Evolutionary conservation across 2,113 vertebrate genomes (phyloP), one percentile per base, ranked within the genome.

Genomic region (Murina feae): DNA sequence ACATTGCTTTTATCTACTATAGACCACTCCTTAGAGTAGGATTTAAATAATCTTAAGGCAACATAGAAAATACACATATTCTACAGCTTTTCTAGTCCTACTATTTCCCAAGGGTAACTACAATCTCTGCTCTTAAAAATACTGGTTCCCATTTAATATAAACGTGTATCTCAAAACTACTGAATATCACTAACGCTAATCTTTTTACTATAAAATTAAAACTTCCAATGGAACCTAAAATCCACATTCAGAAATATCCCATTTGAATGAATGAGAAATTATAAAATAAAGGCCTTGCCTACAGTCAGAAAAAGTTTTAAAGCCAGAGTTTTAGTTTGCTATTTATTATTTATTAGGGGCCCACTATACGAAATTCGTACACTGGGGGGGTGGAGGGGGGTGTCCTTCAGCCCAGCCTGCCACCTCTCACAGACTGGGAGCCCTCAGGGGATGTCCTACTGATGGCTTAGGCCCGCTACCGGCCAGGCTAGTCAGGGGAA

Each of bases 101-200:
- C 16, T 49, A 32, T 90, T 94, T 92, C 76, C 65, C 63, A 44
- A 87, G 86, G 39, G 51, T 4, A 68, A 81, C 32, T 84, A 37
- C 1, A 47, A 69, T 86, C 85, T 88, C 37, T 93, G 71, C 25
- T 89, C 53, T 90, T 55, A 72, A 89, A 96, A 75, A 51, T 32
- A 68, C 17, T 68, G 66, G n/a, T 53, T 74, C 37, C 91, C 71
- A 35, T 1, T 76, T 30, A 81, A 14, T 74, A 69, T 0, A 51
- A 93, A 94, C 47, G 20, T 85, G 37, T 86, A 83, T 81, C 49
- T 93, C 58, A 66, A 60, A 81, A 80, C 69, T 63, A 72, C 17
- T 42, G 4, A 90, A 60, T n/a, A 82, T 23, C 28, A 80, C 55
- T 28, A 44, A 92, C 49, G 8, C 9, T 81, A 44, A 83, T 53